phyloP scores from a whole-genome alignment of 2,888 invertebrate species.

The Eupelmus urozonus region DNA sequence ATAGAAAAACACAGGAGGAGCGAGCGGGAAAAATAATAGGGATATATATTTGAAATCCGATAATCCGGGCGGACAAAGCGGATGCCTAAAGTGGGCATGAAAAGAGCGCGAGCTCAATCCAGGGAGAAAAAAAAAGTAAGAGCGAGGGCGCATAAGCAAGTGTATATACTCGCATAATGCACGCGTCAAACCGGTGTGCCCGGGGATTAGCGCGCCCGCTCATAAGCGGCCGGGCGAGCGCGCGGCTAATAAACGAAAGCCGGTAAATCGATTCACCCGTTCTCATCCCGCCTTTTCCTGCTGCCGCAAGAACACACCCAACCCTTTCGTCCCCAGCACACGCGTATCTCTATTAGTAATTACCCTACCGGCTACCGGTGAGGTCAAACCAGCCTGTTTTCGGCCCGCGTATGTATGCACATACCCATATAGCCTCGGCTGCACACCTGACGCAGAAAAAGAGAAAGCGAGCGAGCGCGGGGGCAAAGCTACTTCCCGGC shows the following conservation, averaged over 20 bases:
- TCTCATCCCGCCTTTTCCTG: neutral
- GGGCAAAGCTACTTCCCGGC: neutral
- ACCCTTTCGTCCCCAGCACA: neutral
- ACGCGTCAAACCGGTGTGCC: neutral
- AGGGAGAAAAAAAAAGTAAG: neutral
- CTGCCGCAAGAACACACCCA: neutral
- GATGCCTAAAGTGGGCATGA: constrained; percentile 20
- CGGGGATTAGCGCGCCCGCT: neutral
- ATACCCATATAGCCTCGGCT: too few relatives aligned
- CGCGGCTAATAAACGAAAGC: constrained; percentile 1
- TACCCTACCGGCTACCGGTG: neutral
- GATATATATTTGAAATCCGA: constrained; percentile 23
- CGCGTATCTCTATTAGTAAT: neutral
- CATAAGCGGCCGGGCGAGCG: neutral
- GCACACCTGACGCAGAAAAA: neutral
- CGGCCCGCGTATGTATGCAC: neutral
- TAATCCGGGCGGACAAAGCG: constrained; percentile 10
- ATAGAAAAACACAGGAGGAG: neutral
- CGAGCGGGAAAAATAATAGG: neutral
- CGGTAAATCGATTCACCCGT: neutral
- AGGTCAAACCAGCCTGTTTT: neutral
- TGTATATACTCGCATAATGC: too few relatives aligned
- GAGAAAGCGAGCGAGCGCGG: neutral
- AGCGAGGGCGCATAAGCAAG: neutral
- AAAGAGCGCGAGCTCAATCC: neutral